A percentile compares a stretch with the other conserved stretches of the same genome.
Evolutionary conservation across 2,888 invertebrate genomes (phyloP).

Genomic region (Platycheirus rosarum): DNA sequence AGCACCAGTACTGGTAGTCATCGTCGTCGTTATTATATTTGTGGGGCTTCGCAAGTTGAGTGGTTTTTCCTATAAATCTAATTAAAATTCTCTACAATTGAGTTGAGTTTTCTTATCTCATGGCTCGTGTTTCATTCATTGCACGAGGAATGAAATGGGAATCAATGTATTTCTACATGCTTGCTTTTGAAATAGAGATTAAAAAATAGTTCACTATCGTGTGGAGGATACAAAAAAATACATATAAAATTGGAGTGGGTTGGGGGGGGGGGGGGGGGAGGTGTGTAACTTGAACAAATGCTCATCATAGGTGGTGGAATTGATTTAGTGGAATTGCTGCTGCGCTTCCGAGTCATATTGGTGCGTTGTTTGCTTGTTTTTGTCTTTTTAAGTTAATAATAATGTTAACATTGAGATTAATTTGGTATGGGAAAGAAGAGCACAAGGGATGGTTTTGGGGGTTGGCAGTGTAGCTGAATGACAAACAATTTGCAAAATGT

Average conservation of each 20-base stretch:
- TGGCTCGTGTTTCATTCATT: constrained; percentile 55
- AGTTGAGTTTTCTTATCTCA: constrained; percentile 29
- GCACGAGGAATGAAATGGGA: constrained; percentile 41
- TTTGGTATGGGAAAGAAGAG: constrained; percentile 21
- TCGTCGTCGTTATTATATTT: constrained; percentile 40
- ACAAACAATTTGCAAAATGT: constrained; percentile 32
- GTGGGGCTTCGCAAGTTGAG: constrained; percentile 68
- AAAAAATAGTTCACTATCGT: constrained; percentile 42
- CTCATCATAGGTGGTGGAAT: constrained; percentile 44
- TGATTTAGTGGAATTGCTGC: constrained; percentile 69
- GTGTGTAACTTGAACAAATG: constrained; percentile 50
- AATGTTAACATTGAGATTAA: constrained; percentile 64
- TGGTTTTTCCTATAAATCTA: constrained; percentile 77
- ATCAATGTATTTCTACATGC: constrained; percentile 25
- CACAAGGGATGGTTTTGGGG: constrained; percentile 8
- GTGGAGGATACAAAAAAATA: not conserved
- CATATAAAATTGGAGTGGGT: too few species aligned
- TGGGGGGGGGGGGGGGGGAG: constrained; percentile 23
- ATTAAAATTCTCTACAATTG: constrained; percentile 75
- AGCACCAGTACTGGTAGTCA: constrained; percentile 37
- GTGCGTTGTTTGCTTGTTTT: constrained; percentile 34
- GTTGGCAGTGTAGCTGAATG: constrained; percentile 26
- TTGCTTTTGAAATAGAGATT: constrained; percentile 54
- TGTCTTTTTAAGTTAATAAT: constrained; percentile 55
- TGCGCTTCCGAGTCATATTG: constrained; percentile 66